These are phyloP conservation scores for Falcunculus frontatus DNA, from an alignment of 2,113 vertebrate genomes.

Conservation along the genomic window DNA sequence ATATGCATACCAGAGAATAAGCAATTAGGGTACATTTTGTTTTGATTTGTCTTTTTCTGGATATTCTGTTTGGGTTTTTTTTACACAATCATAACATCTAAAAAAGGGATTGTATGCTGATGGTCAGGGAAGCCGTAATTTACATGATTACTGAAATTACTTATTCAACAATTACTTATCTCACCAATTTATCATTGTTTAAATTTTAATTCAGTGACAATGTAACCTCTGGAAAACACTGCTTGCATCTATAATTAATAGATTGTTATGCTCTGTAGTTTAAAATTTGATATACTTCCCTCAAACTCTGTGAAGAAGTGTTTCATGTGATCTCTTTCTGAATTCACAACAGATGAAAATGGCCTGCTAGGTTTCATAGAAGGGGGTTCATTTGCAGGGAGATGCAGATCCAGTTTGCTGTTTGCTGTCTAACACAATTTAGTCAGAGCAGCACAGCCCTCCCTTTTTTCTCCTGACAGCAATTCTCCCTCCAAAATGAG, in stretches of 20 bases:
- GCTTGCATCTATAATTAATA: constrained; percentile 18
- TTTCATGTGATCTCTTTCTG: not conserved
- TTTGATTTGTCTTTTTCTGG: not conserved
- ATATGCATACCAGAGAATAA: not conserved
- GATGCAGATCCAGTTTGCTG: not conserved
- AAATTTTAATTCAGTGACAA: constrained; percentile 44
- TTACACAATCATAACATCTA: not conserved
- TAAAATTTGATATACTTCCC: not conserved
- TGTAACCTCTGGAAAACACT: constrained; percentile 17
- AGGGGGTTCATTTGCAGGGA: not conserved
- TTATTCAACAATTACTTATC: constrained; percentile 7
- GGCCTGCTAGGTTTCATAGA: not conserved
- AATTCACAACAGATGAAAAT: not conserved
- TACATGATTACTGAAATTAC: not conserved
- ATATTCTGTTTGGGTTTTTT: not conserved
- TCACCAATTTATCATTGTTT: constrained; percentile 12
- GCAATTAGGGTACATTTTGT: not conserved
- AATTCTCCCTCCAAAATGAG: constrained; percentile 19
- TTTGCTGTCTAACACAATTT: constrained; percentile 40
- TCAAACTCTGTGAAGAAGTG: not conserved
- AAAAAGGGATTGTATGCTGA: not conserved
- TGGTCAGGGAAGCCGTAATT: not conserved
- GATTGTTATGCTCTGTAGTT: not conserved
- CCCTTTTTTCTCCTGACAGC: constrained; percentile 14
- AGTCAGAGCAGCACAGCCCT: not conserved